phyloP scores from a whole-genome alignment of 2,113 vertebrate species.

The Columba janthina region DNA sequence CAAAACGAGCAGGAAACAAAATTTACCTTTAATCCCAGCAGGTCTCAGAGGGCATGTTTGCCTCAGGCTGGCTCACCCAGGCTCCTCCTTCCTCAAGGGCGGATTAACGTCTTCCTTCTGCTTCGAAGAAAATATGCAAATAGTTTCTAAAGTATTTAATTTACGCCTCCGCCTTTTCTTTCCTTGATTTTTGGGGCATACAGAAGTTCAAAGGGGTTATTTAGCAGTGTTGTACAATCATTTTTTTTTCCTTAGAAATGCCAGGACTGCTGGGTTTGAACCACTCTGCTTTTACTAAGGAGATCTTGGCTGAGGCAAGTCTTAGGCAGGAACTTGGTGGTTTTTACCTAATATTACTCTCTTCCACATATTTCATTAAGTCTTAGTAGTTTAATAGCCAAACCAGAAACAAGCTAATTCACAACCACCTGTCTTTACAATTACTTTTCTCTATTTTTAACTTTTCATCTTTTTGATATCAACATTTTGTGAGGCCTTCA shows the following conservation, averaged over 20 bases:
- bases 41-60: too few relatives aligned
- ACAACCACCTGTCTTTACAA: too few relatives aligned
- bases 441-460: background rate
- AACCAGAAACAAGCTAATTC: background rate
- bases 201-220: accelerated
- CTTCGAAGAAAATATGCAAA: background rate
- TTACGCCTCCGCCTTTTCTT: background rate
- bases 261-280: background rate
- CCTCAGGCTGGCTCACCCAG: background rate
- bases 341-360: background rate
- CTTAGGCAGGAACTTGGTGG: background rate
- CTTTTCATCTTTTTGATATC: background rate
- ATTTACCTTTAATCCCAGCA: too few relatives aligned
- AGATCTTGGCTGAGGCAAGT: background rate
- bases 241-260: background rate
- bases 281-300: background rate
- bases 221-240: background rate
- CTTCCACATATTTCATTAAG: background rate
- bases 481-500: background rate
- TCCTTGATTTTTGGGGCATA: background rate
- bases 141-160: background rate
- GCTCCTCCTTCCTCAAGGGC: background rate
- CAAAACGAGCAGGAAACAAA: background rate
- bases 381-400: background rate
- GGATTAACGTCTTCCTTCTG: background rate